These are phyloP conservation scores for Albula glossodonta DNA, from an alignment of 2,113 vertebrate species.

Conservation along the genomic window DNA sequence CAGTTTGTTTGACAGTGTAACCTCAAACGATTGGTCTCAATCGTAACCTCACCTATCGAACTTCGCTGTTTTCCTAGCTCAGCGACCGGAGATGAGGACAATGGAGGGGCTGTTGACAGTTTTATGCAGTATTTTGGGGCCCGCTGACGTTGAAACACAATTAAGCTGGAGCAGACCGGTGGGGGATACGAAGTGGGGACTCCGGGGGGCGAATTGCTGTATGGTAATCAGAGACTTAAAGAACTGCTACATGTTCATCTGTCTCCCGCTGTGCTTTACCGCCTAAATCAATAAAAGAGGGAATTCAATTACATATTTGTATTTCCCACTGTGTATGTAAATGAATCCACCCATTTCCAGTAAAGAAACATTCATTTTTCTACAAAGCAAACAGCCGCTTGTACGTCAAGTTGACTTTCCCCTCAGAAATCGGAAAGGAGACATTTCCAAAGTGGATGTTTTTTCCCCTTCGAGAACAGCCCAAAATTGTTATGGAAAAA, in stretches of 20 bases:
- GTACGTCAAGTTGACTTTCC: not conserved
- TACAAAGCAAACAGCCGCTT: conserved; percentile 28
- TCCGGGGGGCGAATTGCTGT: conserved; percentile 3
- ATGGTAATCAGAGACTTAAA: conserved; percentile 27
- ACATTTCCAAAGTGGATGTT: not conserved
- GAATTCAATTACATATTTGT: conserved; percentile 38
- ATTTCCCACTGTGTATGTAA: conserved; percentile 28
- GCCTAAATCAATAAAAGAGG: conserved; percentile 39
- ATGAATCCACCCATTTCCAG: conserved; percentile 30
- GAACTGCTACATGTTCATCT: conserved; percentile 22
- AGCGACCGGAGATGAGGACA: not conserved
- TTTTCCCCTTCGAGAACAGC: not conserved
- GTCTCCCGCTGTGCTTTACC: conserved; percentile 22
- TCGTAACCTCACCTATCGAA: not conserved
- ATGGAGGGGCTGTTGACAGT: not conserved
- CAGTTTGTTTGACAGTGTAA: not conserved
- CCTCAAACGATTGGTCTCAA: not conserved
- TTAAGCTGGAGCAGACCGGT: conserved; percentile 3
- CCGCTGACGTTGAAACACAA: not conserved
- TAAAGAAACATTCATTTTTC: conserved; percentile 15
- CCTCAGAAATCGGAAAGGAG: not conserved
- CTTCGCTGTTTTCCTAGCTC: not conserved
- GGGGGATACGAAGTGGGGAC: not conserved
- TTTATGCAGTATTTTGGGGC: not conserved
- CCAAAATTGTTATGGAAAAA: not conserved